Conservation (phyloP, 2,113 vertebrate species). For the Coregonus clupeaformis region DNA sequence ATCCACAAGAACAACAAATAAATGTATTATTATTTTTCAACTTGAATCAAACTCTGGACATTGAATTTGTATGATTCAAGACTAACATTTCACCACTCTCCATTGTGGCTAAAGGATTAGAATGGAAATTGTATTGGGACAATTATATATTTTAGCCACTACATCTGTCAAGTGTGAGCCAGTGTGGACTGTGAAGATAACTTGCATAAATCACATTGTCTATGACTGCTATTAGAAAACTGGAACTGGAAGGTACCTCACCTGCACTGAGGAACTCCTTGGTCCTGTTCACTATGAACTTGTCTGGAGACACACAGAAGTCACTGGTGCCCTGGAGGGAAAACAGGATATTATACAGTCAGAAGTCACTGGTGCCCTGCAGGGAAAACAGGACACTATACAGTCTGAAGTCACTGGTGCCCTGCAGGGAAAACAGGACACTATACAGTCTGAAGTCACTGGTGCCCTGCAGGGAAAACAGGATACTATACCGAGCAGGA, state of each 20-base stretch:
- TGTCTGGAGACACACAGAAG: slow-evolving; percentile 90
- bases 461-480: background rate
- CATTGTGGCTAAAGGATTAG: too few relatives aligned
- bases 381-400: too few relatives aligned
- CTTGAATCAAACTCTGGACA: too few relatives aligned
- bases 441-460: background rate
- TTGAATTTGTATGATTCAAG: too few relatives aligned
- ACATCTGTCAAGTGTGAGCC: too few relatives aligned
- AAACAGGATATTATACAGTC: background rate
- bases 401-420: slow-evolving; percentile 89
- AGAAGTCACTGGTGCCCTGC: background rate
- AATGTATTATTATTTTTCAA: too few relatives aligned
- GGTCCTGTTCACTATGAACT: slow-evolving; percentile 88
- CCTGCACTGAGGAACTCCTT: slow-evolving; percentile 79
- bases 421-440: slow-evolving; percentile 67
- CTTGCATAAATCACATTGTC: too few relatives aligned
- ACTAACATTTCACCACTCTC: too few relatives aligned
- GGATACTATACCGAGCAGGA: background rate
- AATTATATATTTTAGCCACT: too few relatives aligned
- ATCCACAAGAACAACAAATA: too few relatives aligned
- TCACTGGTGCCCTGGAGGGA: slow-evolving; percentile 68
- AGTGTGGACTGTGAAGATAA: background rate
- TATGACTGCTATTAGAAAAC: too few relatives aligned
- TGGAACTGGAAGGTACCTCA: slow-evolving; percentile 32
- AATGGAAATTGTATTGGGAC: too few relatives aligned